Evolutionary conservation across 1,140 invertebrate genomes (phyloP).

Genomic region (Bombyx mori): ASM3026992v2 NC_085115.1:7300501-7301000

Average conservation of each 20-base stretch:
- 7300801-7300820: constrained; percentile 83
- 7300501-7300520: too few relatives aligned
- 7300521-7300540: too few relatives aligned
- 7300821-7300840: constrained; percentile 75
- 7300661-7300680: too few relatives aligned
- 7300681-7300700: too few relatives aligned
- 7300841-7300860: constrained; percentile 78
- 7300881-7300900: constrained; percentile 78
- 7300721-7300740: constrained; percentile 30
- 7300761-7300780: constrained; percentile 80
- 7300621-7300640: too few relatives aligned
- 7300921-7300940: constrained; percentile 76
- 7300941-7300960: constrained; percentile 75
- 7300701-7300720: too few relatives aligned
- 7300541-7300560: too few relatives aligned
- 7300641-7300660: too few relatives aligned
- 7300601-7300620: too few relatives aligned
- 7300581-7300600: too few relatives aligned
- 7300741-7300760: constrained; percentile 69
- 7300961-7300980: constrained; percentile 68
- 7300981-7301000: background rate
- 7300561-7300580: too few relatives aligned
- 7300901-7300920: constrained; percentile 79
- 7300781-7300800: constrained; percentile 84
- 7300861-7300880: constrained; percentile 78